phyloP scores from a whole-genome alignment of 2,797 vertebrate genomes.

The Acipenser transmontanus region DNA sequence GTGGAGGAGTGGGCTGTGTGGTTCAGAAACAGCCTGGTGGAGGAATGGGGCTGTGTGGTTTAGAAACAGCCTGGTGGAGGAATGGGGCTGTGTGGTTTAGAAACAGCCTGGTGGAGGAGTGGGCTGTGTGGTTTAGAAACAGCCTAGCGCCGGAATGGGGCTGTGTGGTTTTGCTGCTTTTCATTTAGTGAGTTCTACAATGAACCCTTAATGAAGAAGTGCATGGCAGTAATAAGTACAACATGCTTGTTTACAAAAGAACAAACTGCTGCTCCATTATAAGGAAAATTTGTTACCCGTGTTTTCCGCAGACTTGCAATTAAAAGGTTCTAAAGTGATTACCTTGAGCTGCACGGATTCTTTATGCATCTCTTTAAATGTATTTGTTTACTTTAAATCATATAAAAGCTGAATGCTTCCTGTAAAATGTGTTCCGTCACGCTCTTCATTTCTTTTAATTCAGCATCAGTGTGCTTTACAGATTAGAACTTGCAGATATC shows the following conservation, averaged over 20 bases:
- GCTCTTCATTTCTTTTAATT: neutral
- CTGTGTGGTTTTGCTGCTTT: conserved; percentile 60
- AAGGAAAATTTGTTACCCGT: conserved; percentile 51
- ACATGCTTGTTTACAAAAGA: conserved; percentile 60
- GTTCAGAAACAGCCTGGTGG: too few species aligned
- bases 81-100: too few species aligned
- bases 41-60: too few species aligned
- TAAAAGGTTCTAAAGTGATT: conserved; percentile 64
- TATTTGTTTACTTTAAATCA: conserved; percentile 18
- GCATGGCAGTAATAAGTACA: conserved; percentile 59
- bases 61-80: too few species aligned
- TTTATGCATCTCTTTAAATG: conserved; percentile 5
- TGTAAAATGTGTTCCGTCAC: neutral
- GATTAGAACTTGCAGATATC: neutral
- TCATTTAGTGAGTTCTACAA: conserved; percentile 78
- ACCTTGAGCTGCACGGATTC: conserved; percentile 39
- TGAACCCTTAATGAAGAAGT: conserved; percentile 68
- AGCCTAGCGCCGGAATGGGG: too few species aligned
- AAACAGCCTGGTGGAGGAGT: too few species aligned
- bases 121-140: too few species aligned
- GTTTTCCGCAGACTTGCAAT: conserved; percentile 46
- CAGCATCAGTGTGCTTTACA: neutral
- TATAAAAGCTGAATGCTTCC: neutral
- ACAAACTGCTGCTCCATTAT: conserved; percentile 54
- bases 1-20: too few species aligned